A percentile compares a stretch with the other conserved stretches of the same genome.
Evolutionary conservation across 2,113 vertebrate genomes (phyloP).

Genomic region (Alaudala cheleensis): DNA sequence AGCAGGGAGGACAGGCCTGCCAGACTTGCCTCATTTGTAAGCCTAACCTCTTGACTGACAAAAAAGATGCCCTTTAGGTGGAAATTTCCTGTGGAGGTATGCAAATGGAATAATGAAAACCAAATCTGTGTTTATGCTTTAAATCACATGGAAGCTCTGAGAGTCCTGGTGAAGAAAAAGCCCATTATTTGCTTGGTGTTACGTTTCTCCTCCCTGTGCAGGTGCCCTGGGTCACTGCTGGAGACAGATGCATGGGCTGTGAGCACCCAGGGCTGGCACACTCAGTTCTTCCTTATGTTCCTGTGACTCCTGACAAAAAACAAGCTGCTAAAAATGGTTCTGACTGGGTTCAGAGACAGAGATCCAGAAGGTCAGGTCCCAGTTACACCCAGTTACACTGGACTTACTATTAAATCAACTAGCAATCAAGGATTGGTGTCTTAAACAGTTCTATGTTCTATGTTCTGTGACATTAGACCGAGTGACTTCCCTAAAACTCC

Average conservation of each 20-base stretch:
- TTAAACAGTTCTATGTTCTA: not conserved
- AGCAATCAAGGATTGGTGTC: not conserved
- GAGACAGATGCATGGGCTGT: not conserved
- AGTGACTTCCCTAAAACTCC: not conserved
- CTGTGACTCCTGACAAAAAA: not conserved
- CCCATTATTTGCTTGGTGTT: not conserved
- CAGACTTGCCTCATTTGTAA: not conserved
- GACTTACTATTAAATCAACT: not conserved
- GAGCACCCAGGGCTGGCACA: not conserved
- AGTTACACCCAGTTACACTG: not conserved
- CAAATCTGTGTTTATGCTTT: not conserved
- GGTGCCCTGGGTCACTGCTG: not conserved
- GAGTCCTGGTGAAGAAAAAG: not conserved
- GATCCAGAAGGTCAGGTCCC: not conserved
- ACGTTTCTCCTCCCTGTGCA: not conserved
- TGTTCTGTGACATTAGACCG: not conserved
- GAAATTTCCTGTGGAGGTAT: not conserved
- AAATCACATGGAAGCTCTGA: not conserved
- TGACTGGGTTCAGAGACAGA: not conserved
- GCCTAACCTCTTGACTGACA: not conserved
- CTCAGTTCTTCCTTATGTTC: not conserved
- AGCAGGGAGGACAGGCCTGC: not conserved
- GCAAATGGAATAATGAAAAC: not conserved
- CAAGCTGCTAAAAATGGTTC: not conserved
- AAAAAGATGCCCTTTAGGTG: not conserved